Base-by-base conservation (phyloP, 2,797 vertebrate genomes). In the Leuciscus waleckii region DNA sequence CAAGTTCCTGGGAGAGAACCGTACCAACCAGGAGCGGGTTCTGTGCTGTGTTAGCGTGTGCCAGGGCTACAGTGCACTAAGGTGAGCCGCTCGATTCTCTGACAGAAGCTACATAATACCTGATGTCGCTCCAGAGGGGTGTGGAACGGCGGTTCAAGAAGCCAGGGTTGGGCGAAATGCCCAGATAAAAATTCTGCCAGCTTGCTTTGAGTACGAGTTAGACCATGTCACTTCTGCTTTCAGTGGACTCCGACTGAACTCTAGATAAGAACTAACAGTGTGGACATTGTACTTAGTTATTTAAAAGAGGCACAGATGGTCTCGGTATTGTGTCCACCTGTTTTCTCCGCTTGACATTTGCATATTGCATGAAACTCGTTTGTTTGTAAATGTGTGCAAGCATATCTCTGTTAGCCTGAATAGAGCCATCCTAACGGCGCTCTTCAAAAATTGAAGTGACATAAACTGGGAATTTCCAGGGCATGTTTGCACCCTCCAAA, bases 11-110 rank as follows among this genome's bases (percentile, higher is more conserved):
- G 98, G 98, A 5, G 98, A 99, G 93, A 97, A 93, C 89, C 95
- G 92, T 54, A 90, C 90, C 43, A 99, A 99, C 93, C 98, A 99
- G 93, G 98, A 99, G 67, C 92, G 95, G 67, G 98, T 99, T n/a
- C 93, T 99, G 87, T 99, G 98, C 89, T 97, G 97, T 0, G 96
- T 99, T 90, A 99, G 98, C 0, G 94, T 99, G 88, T 99, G 98
- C 93, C 98, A 99, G 92, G 98, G 98, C 0, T 99, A 99, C 94
- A 99, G 98, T 0, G 98, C 98, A 0, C 95, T 98, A 77, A 97
- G 98, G 98, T 98, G 91, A 91, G 97, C 92, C 41, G 9, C 14
- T 23, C 68, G 10, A 23, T 46, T 79, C 5, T 9, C 85, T 43
- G 88, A 49, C 65, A 71, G 35, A 29, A 65, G 49, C 8, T 56